phyloP scores from a whole-genome alignment of 2,888 invertebrate species.

The Hyppa rectilinea region DNA sequence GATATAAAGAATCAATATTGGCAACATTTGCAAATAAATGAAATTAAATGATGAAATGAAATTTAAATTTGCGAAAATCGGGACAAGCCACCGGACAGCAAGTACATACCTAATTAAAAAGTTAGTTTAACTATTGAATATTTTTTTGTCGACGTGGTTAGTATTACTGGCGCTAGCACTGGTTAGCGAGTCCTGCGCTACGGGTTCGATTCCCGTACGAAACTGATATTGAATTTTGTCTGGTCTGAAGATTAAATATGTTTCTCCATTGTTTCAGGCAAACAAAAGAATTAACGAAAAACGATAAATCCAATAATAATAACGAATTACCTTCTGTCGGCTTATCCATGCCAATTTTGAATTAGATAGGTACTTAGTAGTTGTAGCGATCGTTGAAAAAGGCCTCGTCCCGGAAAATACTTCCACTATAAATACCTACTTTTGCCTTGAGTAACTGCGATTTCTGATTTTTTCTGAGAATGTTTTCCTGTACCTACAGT shows the following conservation, averaged over 20 bases:
- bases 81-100: too few relatives aligned
- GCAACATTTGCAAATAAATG: too few relatives aligned
- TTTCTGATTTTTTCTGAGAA: too few relatives aligned
- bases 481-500: too few relatives aligned
- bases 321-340: background rate
- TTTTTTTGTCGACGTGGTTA: too few relatives aligned
- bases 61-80: too few relatives aligned
- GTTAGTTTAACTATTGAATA: too few relatives aligned
- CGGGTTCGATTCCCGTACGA: slow-evolving; percentile 25
- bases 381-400: background rate
- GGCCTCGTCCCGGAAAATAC: background rate
- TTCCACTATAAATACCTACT: background rate
- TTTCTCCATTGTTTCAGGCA: slow-evolving; percentile 35
- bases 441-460: too few relatives aligned
- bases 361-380: background rate
- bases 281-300: background rate
- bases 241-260: background rate
- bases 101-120: too few relatives aligned
- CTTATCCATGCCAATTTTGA: slow-evolving; percentile 23
- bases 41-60: too few relatives aligned
- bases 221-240: background rate
- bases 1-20: too few relatives aligned
- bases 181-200: slow-evolving; percentile 2
- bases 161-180: background rate
- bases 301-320: slow-evolving; percentile 10